These are phyloP conservation scores for Campylomormyrus tamandua DNA, from an alignment of 2,113 vertebrate species.

Conservation along the genomic window DNA sequence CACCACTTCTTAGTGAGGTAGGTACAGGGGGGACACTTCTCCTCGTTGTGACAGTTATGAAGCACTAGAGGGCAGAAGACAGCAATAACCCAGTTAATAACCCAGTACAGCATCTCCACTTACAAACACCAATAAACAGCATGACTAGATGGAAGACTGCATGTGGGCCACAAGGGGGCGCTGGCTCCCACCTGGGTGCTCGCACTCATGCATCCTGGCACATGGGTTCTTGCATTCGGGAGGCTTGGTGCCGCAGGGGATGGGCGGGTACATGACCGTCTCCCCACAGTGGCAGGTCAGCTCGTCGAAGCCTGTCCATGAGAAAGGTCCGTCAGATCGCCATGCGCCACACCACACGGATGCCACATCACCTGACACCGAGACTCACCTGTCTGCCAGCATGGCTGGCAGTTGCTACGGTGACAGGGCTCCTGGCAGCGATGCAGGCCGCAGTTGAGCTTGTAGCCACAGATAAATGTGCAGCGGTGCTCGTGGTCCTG, in stretches of 20 bases:
- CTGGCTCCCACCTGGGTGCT: conserved; percentile 78
- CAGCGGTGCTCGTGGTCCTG: conserved; percentile 87
- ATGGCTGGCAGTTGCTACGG: too few species aligned
- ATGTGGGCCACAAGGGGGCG: background rate
- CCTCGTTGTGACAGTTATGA: conserved; percentile 87
- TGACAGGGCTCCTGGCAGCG: too few species aligned
- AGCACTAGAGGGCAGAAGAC: conserved; percentile 65
- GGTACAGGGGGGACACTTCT: conserved; percentile 93
- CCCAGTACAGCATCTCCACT: background rate
- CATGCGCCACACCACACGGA: background rate
- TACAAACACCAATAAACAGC: background rate
- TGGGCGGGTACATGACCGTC: too few species aligned
- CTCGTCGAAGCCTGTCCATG: too few species aligned
- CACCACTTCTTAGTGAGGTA: conserved; percentile 96
- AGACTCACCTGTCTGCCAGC: too few species aligned
- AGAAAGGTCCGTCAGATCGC: too few species aligned
- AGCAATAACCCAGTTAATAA: background rate
- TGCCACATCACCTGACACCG: too few species aligned
- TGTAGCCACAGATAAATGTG: conserved; percentile 85
- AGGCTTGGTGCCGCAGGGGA: too few species aligned
- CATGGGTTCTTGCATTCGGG: too few species aligned
- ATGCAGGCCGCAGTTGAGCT: conserved; percentile 25
- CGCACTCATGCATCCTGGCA: conserved; percentile 82
- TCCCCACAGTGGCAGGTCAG: too few species aligned
- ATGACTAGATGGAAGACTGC: background rate